Conservation (phyloP, 23 tunicate species). For the Halocynthia roretzi region DNA sequence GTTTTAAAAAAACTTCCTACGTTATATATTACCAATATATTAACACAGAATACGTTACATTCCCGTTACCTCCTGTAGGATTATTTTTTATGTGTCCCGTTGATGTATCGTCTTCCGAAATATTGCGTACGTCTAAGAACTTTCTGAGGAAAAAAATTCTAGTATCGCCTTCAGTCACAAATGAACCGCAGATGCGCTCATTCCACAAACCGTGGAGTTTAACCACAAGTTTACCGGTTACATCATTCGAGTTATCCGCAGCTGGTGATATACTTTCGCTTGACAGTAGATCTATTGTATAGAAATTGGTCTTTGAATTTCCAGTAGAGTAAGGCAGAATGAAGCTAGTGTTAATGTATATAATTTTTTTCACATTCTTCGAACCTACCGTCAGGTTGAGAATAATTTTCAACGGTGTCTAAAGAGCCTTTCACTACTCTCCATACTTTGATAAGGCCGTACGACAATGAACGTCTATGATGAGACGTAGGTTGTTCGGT, state of each 20-base stretch:
- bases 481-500: neutral
- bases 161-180: conserved; percentile 60
- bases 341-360: too few species aligned
- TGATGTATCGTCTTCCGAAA: neutral
- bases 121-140: conserved; percentile 30
- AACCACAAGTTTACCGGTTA: conserved; percentile 20
- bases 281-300: neutral
- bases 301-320: too few species aligned
- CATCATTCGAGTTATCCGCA: neutral
- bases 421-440: conserved; percentile 63
- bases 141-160: conserved; percentile 70
- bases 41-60: too few species aligned
- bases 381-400: neutral
- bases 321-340: too few species aligned
- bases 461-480: conserved; percentile 14
- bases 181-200: conserved; percentile 46
- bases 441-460: conserved; percentile 52
- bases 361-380: too few species aligned
- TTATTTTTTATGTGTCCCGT: too few species aligned
- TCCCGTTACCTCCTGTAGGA: too few species aligned
- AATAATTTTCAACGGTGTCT: conserved; percentile 26
- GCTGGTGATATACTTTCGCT: neutral
- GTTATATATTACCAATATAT: too few species aligned
- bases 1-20: too few species aligned
- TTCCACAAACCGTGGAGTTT: conserved; percentile 64